Base-by-base conservation (phyloP, 2,113 vertebrate species). In the Trematomus loennbergii region DNA sequence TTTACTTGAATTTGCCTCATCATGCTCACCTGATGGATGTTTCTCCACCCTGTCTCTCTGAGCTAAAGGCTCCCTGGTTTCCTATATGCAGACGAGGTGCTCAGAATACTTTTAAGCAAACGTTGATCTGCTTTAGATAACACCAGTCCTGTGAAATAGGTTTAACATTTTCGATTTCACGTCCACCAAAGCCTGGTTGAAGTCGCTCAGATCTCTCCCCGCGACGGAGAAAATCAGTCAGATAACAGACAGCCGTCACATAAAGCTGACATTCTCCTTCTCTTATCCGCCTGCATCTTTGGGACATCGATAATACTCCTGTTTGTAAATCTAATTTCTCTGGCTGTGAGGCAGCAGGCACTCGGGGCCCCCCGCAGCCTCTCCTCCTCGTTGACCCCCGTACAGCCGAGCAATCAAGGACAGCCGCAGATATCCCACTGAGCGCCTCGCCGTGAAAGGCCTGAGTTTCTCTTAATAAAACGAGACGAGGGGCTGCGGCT, bases 231-330 rank as follows among this genome's bases (percentile, higher is more conserved):
- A 48, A 73, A 66, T 67, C 50, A 36, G 48, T 54, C 15, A 0
- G 66, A 75, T 75, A 45, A 9, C 64, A 25, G n/a, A 68, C 64
- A 8, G 45, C 17, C n/a, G 3, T 90, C 90, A 84, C 74, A 5
- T 74, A 78, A 90, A 89, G 89, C 89, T 91, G 90, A 90, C 88
- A 54, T 68, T 43, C 58, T 53, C 67, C 6, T 70, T 84, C 57
- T 62, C 52, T 72, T 48, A 77, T 77, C 85, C 20, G 12, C 12
- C 61, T 18, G 60, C 59, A 72, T 75, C 74, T 10, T 75, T 86
- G 83, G 85, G 53, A 75, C 85, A 81, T 67, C n/a, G 3, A 18
- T 75, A 84, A 84, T 54, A 65, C 83, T 49, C 12, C 83, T 78
- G 77, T 91, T 86, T 82, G 81, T 66, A 81, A 82, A 62, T 75